Base-by-base conservation (phyloP, 1,140 invertebrate species). In the Mercenaria mercenaria region DNA sequence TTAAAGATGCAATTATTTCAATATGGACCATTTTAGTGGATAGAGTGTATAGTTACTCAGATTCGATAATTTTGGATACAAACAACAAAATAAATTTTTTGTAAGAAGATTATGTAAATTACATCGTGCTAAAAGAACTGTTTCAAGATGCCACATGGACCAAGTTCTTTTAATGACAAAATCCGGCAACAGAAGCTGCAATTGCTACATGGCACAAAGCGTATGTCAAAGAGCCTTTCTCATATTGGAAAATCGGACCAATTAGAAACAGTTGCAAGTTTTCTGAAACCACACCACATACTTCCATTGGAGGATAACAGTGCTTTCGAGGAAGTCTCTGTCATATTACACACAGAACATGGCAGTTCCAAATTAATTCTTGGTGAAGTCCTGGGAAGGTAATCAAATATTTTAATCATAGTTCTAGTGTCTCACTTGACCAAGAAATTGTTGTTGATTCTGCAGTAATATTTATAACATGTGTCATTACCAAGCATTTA, bases 281-380 rank as follows among this genome's bases (percentile, higher is more conserved):
- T 76, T 29, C 26, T 76, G 8, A 76, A 76, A 50, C 72, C 72
- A 47, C 72, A 41, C 47, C 41, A 76, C 39, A 72, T 26, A 26
- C 72, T 76, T 2, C 67, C 67, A 41, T 6, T 76, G 37, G 47
- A 43, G 18, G 6, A 47, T 10, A n/a, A 1, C 8, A 41, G 39
- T 2, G 6, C 26, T 26, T 29, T 29, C 8, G 72, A 26, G 11
- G 41, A 43, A 20, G 26, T 76, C n/a, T 47, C 72, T 1, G n/a
- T 76, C 23, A 11, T 50, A n/a, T 76, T 76, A 29, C 39, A 50
- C 10, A 39, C 72, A n/a, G 20, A 76, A 15, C 6, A 43, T 39
- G 72, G 72, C 26, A 41, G 47, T 10, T 50, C n/a, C 3, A 20
- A 20, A 11, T 50, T 76, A 43, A 20, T 6, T 76, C 39, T 76